phyloP scores from a whole-genome alignment of 2,888 invertebrate genomes.

The Epistrophe eligans region DNA sequence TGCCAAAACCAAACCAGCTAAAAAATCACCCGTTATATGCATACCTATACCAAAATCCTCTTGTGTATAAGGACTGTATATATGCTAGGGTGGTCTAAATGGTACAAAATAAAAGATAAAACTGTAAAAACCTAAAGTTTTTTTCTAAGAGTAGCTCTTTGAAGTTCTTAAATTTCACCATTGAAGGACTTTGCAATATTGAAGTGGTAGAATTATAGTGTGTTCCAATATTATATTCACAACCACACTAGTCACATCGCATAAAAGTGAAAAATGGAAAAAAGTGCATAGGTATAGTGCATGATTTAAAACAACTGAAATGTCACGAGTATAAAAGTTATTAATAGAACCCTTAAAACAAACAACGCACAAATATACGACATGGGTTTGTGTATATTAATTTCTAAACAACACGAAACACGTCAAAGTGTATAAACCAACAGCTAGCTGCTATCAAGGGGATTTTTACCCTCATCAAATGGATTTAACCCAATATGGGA shows the following conservation, averaged over 20 bases:
- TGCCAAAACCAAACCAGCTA: no score
- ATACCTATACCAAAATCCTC: neutral
- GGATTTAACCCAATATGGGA: constrained; percentile 51
- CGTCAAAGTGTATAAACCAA: constrained; percentile 50
- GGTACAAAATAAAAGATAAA: constrained; percentile 20
- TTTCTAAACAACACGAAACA: constrained; percentile 40
- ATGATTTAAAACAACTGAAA: constrained; percentile 70
- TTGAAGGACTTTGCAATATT: constrained; percentile 43
- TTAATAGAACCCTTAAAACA: constrained; percentile 53
- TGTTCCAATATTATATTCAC: constrained; percentile 5
- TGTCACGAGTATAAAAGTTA: constrained; percentile 75
- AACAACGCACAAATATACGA: constrained; percentile 57
- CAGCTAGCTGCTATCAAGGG: constrained; percentile 34
- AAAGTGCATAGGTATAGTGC: constrained; percentile 70
- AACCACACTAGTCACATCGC: neutral
- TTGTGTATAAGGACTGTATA: neutral
- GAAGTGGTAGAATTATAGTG: constrained; percentile 8
- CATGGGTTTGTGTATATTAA: neutral
- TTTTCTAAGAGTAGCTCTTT: constrained; percentile 67
- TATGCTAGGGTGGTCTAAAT: constrained; percentile 26
- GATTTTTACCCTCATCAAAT: constrained; percentile 63
- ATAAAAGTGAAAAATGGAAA: neutral
- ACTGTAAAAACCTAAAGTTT: constrained; percentile 59
- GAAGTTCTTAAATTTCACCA: constrained; percentile 69
- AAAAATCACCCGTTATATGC: no score